Conservation (phyloP, 2,797 vertebrate species). For the Oreochromis grahami region DNA sequence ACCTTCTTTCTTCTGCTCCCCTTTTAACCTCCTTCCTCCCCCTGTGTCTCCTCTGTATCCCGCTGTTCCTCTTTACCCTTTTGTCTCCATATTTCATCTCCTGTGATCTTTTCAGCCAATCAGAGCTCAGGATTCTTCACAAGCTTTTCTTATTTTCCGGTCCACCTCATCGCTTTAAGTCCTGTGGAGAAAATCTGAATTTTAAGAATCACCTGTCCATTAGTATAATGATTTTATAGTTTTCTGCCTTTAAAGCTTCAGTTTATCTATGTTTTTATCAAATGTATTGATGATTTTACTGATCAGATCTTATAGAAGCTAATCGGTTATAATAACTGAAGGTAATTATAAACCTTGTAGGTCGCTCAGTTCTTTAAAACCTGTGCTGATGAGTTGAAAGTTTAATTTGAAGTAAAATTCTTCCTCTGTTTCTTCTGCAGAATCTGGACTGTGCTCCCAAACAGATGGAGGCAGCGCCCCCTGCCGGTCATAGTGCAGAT, state of each 20-base stretch:
- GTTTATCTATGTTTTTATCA: background rate
- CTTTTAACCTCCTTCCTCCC: background rate
- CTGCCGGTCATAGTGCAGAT: constrained; percentile 6
- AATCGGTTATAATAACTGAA: background rate
- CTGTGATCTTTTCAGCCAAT: background rate
- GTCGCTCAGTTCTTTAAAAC: background rate
- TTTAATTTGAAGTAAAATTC: background rate
- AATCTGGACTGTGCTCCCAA: background rate
- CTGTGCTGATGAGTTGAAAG: background rate
- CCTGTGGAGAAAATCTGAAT: background rate
- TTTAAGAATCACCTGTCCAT: background rate
- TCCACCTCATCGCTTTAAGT: background rate
- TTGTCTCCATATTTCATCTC: background rate
- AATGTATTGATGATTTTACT: background rate
- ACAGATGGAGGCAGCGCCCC: constrained; percentile 1
- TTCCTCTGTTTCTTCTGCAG: background rate
- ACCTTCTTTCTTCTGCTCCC: background rate
- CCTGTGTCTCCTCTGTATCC: background rate
- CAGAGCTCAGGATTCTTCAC: background rate
- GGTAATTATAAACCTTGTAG: background rate
- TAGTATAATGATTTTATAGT: background rate
- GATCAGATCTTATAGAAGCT: background rate
- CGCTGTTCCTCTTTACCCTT: background rate
- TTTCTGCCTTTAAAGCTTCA: background rate
- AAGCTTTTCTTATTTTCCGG: background rate